phyloP scores from a whole-genome alignment of 2,113 vertebrate genomes.

The Damaliscus lunatus region DNA sequence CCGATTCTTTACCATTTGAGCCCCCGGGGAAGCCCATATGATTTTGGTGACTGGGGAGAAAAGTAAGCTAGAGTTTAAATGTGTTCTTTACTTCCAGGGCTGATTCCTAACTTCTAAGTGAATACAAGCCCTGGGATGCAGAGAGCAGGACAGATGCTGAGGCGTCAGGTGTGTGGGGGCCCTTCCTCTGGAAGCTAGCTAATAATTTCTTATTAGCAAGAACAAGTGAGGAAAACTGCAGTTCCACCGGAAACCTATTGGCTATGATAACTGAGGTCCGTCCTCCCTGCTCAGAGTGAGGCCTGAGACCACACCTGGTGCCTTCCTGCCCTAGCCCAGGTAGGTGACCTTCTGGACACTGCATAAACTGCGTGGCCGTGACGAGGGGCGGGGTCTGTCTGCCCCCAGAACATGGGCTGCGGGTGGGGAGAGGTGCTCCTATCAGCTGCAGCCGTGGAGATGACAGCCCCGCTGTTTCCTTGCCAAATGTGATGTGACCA shows the following conservation, averaged over 20 bases:
- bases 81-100: neutral
- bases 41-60: neutral
- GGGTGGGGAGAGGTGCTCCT: fast-evolving
- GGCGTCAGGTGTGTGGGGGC: fast-evolving
- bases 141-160: neutral
- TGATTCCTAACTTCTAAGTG: neutral
- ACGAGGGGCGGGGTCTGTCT: neutral
- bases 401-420: neutral
- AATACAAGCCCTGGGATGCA: neutral
- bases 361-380: neutral
- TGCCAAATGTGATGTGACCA: neutral
- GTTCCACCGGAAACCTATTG: neutral
- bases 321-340: neutral
- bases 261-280: neutral
- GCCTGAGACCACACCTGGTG: neutral
- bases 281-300: neutral
- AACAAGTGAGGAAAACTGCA: neutral
- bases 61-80: neutral
- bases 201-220: neutral
- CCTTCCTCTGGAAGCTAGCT: neutral
- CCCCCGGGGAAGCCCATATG: neutral
- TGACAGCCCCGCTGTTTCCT: neutral
- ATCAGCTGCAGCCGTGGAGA: neutral
- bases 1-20: neutral
- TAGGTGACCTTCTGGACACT: neutral